A percentile compares a stretch with the other conserved stretches of the same genome.
These are phyloP conservation scores for Tenrec ecaudatus DNA, from an alignment of 2,113 vertebrate species.

Conservation along the genomic window DNA sequence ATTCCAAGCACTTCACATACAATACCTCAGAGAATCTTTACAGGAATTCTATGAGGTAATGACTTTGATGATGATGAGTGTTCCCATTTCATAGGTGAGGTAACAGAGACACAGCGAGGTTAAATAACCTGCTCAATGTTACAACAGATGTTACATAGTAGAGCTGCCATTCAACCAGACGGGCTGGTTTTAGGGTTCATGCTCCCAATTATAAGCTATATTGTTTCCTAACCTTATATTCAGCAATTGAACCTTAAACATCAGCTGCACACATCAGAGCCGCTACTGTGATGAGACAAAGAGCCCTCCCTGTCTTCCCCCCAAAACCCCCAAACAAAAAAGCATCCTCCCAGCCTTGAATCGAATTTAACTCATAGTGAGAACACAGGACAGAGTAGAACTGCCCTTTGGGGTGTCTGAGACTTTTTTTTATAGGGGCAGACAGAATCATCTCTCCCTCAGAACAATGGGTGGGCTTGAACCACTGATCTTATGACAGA, in stretches of 20 bases:
- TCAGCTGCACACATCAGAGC: background rate
- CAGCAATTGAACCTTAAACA: background rate
- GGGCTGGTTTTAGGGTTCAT: background rate
- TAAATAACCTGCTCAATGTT: background rate
- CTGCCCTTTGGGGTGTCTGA: too few species aligned
- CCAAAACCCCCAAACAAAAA: background rate
- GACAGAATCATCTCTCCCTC: too few species aligned
- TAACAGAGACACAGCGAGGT: slow-evolving; percentile 15
- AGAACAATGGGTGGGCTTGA: too few species aligned
- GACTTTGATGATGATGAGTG: background rate
- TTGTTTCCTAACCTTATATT: too few species aligned
- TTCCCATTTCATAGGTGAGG: background rate
- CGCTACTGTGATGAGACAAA: background rate
- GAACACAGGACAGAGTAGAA: too few species aligned
- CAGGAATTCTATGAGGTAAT: background rate
- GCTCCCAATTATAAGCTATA: background rate
- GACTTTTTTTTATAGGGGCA: too few species aligned
- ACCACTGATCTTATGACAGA: too few species aligned
- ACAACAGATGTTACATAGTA: background rate
- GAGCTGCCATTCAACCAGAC: background rate
- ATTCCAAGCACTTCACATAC: background rate
- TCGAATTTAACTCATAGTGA: too few species aligned
- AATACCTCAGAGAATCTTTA: background rate
- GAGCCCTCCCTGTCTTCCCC: background rate
- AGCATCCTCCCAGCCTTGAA: too few species aligned